Evolutionary conservation across 2,797 vertebrate species (phyloP).

Genomic region (Catamblyrhynchus diadema): DNA sequence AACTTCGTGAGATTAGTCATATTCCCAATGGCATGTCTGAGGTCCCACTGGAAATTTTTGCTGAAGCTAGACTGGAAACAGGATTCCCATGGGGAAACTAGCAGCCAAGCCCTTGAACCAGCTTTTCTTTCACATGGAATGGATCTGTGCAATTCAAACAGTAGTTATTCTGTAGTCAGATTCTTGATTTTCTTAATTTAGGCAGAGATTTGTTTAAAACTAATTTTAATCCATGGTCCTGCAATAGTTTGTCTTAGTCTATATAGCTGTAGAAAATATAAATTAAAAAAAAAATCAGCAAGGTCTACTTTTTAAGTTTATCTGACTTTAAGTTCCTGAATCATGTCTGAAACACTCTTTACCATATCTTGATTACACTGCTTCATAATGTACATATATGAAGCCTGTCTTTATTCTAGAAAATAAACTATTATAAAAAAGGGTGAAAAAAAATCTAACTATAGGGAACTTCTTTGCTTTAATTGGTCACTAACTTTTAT

Average conservation of each 20-base stretch:
- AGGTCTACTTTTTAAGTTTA: neutral
- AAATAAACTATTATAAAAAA: neutral
- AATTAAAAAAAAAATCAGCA: neutral
- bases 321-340: neutral
- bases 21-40: neutral
- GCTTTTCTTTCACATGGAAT: neutral
- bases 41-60: neutral
- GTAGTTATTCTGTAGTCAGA: neutral
- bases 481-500: neutral
- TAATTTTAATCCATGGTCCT: neutral
- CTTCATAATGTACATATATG: neutral
- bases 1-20: neutral
- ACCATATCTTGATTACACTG: neutral
- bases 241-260: neutral
- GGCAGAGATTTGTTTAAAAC: neutral
- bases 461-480: neutral
- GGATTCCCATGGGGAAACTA: neutral
- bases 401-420: neutral
- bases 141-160: neutral
- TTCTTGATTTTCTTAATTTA: neutral
- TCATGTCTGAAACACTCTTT: neutral
- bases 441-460: neutral
- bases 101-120: neutral
- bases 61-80: neutral
- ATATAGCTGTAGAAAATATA: neutral